Evolutionary conservation across 2,888 invertebrate species (phyloP).

Genomic region (Axea sp.): DNA sequence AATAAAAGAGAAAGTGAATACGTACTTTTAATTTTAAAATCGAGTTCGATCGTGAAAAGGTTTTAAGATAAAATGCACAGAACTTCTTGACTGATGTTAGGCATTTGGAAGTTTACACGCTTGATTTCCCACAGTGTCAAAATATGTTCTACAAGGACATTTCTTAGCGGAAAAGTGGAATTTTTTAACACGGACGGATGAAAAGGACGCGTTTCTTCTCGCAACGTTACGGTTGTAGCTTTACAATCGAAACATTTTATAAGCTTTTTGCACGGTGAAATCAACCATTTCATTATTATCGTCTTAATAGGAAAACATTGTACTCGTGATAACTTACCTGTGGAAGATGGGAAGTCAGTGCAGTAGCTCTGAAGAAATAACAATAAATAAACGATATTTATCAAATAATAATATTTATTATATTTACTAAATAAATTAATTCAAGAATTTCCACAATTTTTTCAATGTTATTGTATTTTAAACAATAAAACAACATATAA

Average conservation of each 20-base stretch:
- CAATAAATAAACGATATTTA: too few species aligned
- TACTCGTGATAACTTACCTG: too few species aligned
- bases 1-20: constrained; percentile 2
- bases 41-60: constrained; percentile 2
- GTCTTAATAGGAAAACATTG: too few species aligned
- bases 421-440: too few species aligned
- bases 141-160: constrained; percentile 20
- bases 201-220: constrained; percentile 16
- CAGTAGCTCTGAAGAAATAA: too few species aligned
- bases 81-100: background rate
- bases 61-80: background rate
- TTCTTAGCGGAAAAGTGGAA: constrained; percentile 19
- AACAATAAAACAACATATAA: too few species aligned
- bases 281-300: too few species aligned
- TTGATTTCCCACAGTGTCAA: constrained; percentile 45
- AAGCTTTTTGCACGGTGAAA: background rate
- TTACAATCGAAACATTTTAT: constrained; percentile 2
- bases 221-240: constrained; percentile 1
- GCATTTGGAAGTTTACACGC: constrained; percentile 23
- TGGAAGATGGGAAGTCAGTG: too few species aligned
- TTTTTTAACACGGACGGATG: constrained; percentile 3
- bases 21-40: background rate
- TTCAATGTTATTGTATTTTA: too few species aligned
- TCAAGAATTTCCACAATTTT: too few species aligned
- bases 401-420: too few species aligned